These are phyloP conservation scores for Gephyroberyx darwinii DNA, from an alignment of 2,797 vertebrate species.

Conservation along the genomic window DNA sequence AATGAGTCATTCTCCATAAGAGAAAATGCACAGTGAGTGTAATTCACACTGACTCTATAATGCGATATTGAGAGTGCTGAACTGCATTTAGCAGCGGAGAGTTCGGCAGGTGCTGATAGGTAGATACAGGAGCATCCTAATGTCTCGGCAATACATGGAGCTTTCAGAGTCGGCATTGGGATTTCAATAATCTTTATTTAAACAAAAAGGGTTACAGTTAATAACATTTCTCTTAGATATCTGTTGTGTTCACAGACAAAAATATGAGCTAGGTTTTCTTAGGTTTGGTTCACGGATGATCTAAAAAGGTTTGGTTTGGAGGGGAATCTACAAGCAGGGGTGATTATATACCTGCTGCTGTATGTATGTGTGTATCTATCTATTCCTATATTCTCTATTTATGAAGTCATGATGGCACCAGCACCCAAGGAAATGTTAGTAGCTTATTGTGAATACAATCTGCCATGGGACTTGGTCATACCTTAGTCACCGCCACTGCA, in stretches of 20 bases:
- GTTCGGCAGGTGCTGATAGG: neutral
- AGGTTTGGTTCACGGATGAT: too few species aligned
- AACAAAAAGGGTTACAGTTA: too few species aligned
- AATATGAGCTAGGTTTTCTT: neutral
- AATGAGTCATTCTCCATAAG: conserved; percentile 36
- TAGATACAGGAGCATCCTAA: neutral
- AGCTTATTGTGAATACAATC: conserved; percentile 5
- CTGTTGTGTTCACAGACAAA: neutral
- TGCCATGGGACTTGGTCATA: conserved; percentile 29
- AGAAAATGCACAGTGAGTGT: conserved; percentile 29
- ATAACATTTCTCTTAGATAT: too few species aligned
- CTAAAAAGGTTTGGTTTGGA: neutral
- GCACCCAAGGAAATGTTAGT: neutral
- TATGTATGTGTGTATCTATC: neutral
- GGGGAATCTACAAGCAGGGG: neutral
- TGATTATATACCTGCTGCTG: neutral
- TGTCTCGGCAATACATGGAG: neutral
- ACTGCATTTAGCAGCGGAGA: conserved; percentile 2
- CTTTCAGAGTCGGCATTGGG: too few species aligned
- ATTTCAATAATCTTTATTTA: too few species aligned
- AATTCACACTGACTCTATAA: conserved; percentile 27
- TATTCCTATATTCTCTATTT: neutral
- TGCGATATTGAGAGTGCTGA: conserved; percentile 19
- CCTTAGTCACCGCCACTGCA: conserved; percentile 18
- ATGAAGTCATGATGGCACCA: neutral